Percentiles rank a stretch among this genome's conserved stretches.
These are phyloP conservation scores for Doryteuthis pealeii DNA, from an alignment of 1,140 invertebrate species.

Conservation along the genomic window DNA sequence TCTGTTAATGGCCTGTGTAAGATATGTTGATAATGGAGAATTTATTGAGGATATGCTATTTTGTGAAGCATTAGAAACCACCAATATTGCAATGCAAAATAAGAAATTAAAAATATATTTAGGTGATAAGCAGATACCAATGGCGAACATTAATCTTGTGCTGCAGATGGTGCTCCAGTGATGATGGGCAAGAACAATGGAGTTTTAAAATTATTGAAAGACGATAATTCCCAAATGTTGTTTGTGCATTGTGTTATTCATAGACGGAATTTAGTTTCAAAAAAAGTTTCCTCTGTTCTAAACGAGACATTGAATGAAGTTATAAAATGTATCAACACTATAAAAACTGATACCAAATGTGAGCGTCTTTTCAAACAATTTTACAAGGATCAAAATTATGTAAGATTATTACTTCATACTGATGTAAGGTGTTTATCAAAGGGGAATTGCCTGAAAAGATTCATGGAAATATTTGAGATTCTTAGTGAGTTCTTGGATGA, in stretches of 20 bases:
- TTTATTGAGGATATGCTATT: no score
- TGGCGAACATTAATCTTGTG: neutral
- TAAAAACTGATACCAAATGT: no score
- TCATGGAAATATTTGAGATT: neutral
- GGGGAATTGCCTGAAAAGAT: neutral
- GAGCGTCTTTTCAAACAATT: no score
- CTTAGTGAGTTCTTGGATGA: neutral
- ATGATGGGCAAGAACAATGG: neutral
- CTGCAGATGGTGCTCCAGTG: neutral
- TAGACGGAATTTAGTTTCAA: neutral
- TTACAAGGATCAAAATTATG: neutral
- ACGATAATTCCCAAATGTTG: neutral
- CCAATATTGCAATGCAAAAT: neutral
- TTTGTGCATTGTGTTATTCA: neutral
- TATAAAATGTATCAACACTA: no score
- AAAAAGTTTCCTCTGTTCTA: neutral
- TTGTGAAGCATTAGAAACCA: neutral
- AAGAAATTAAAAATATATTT: neutral
- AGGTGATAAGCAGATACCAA: neutral
- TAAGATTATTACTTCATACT: no score
- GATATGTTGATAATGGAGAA: no score
- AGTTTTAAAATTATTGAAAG: neutral
- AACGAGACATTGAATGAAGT: no score
- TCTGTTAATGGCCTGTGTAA: no score
- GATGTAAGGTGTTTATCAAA: no score